These are phyloP conservation scores for Acinonyx jubatus DNA, from an alignment of 2,113 vertebrate genomes.

Conservation along the genomic window DNA sequence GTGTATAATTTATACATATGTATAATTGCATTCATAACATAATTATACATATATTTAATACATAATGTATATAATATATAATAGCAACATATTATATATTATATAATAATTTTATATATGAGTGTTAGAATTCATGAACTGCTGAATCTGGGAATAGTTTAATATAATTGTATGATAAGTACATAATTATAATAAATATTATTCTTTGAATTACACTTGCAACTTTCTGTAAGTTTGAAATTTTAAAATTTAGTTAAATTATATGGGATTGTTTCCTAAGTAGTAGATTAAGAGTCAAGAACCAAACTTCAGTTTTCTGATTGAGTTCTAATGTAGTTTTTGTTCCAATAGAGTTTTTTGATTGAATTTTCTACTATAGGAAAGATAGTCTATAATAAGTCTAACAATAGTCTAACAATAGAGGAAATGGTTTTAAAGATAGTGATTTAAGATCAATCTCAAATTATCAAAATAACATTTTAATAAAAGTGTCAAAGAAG, in stretches of 20 bases:
- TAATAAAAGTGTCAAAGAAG: not conserved
- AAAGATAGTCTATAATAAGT: not conserved
- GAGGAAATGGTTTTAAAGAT: not conserved
- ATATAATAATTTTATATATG: not conserved
- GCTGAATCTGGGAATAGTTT: not conserved
- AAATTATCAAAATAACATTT: not conserved
- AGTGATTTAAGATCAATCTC: not conserved
- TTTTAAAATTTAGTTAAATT: not conserved
- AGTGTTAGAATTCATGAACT: not conserved
- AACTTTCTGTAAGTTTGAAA: not conserved
- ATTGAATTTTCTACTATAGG: not conserved
- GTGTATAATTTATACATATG: not conserved
- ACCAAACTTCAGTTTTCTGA: not conserved
- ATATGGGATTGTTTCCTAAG: not conserved
- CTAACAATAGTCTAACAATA: not conserved
- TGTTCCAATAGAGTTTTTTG: not conserved
- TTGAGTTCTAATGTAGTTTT: not conserved
- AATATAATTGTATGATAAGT: not conserved
- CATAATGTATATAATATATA: not conserved
- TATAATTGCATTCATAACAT: not conserved
- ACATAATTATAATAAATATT: not conserved
- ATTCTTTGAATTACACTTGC: not conserved
- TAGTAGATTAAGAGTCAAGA: not conserved
- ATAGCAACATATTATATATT: not conserved
- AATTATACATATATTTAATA: not conserved